Percentiles rank a stretch among this genome's conserved stretches.
Conservation (phyloP, 2,797 vertebrate genomes). For the Vireo griseus region DNA sequence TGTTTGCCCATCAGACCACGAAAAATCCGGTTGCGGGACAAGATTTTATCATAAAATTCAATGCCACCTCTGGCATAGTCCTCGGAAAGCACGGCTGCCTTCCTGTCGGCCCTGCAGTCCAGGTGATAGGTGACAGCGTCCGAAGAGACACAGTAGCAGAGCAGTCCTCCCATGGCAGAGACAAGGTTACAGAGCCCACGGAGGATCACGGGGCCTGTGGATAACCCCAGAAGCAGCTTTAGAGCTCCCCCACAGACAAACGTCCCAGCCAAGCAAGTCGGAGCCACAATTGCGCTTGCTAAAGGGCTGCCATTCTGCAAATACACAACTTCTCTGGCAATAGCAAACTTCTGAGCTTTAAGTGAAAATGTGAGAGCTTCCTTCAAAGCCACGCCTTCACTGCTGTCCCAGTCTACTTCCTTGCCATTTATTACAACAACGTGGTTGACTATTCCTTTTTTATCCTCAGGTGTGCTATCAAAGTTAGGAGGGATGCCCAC, state of each 20-base stretch:
- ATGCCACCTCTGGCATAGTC: slow-evolving; percentile 85
- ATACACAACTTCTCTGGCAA: slow-evolving; percentile 85
- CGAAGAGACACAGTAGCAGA: slow-evolving; percentile 77
- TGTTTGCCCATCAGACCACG: slow-evolving; percentile 83
- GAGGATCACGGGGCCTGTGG: slow-evolving; percentile 70
- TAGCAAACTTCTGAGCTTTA: slow-evolving; percentile 86
- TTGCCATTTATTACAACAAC: slow-evolving; percentile 81
- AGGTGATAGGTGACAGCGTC: slow-evolving; percentile 81
- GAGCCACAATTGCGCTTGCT: slow-evolving; percentile 77
- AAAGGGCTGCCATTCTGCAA: slow-evolving; percentile 76
- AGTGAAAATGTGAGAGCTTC: slow-evolving; percentile 82
- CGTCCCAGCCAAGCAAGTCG: slow-evolving; percentile 80
- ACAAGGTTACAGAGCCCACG: slow-evolving; percentile 75
- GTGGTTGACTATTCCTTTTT: slow-evolving; percentile 75
- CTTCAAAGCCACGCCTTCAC: slow-evolving; percentile 74
- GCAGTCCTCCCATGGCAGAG: slow-evolving; percentile 72
- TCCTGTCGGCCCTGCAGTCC: slow-evolving; percentile 82
- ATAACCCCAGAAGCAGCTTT: slow-evolving; percentile 84
- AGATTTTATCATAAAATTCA: slow-evolving; percentile 91
- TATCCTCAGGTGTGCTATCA: slow-evolving; percentile 72
- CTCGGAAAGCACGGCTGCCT: slow-evolving; percentile 77
- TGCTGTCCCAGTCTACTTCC: slow-evolving; percentile 82
- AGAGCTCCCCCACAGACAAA: slow-evolving; percentile 77
- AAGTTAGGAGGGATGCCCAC: slow-evolving; percentile 90
- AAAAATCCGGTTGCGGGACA: slow-evolving; percentile 82